Base-by-base conservation (phyloP, 2,888 invertebrate species). In the Cancer borealis region DNA sequence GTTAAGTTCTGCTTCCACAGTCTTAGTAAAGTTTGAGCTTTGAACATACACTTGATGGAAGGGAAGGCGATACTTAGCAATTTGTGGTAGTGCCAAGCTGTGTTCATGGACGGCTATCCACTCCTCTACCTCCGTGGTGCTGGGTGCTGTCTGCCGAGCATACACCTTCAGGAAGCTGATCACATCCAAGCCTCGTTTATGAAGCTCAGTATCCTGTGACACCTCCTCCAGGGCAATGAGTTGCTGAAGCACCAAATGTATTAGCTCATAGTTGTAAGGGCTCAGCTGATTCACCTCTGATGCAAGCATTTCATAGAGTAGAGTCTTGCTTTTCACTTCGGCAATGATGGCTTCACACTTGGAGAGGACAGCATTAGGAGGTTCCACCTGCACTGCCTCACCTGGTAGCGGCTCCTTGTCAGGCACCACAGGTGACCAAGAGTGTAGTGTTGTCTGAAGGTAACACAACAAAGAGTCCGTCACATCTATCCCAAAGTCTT, bases 201-300 rank as follows among this genome's bases (percentile, higher is more conserved):
- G 54, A 46, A 91, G 8, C 30, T 93, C 73, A 17, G 26, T 10
- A 6, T 93, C 91, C 3, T 91, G 46, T 4, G 39, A 17, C 17
- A 94, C 89, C 12, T 89, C 88, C 47, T 95, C 90, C 39, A 95
- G 92, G 10, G 46, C 45, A 21, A 87, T 79, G 21, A 95, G 60
- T 21, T 93, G 91, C 26, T 91, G 60, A 12, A 95, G 46, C 2
- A 95, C 89, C 46, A 95, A 49, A 26, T 95, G 89, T 21, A 95
- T 88, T 10, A 95, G 46, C 45, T 95, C 95, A 94, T 95, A 95
- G 84, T 95, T 95, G 92, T 95, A 95, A 21, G 95, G 90, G 79
- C 93, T 93, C 17, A 93, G 73, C 21, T 46, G 45, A 12, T 91
- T 26, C 14, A 95, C 89, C 49, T 95, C 88, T 73, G 66, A 47